Conservation (phyloP, 2,888 invertebrate genomes). For the Cephus nigrinus region DNA sequence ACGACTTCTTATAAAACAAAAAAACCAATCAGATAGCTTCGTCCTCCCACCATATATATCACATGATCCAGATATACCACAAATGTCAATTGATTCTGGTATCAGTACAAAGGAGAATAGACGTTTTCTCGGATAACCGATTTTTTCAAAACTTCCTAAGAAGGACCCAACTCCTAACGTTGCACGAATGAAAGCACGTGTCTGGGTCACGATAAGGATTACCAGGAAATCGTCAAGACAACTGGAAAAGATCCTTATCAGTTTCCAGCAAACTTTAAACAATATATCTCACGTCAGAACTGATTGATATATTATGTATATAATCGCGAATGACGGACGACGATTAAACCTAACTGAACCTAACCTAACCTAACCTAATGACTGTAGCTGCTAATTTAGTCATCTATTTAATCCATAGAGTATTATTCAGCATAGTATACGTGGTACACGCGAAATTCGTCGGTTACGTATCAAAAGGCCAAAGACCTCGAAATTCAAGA, state of each 20-base stretch:
- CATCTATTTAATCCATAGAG: neutral
- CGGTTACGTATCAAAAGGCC: neutral
- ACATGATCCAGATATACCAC: too few relatives aligned
- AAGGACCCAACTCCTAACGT: neutral
- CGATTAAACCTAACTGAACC: neutral
- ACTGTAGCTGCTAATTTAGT: neutral
- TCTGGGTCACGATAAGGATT: neutral
- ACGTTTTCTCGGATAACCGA: neutral
- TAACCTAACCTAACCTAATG: neutral
- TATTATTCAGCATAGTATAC: neutral
- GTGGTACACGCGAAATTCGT: neutral
- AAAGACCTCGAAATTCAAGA: neutral
- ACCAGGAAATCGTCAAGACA: neutral
- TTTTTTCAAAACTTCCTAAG: neutral
- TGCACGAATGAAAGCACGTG: neutral
- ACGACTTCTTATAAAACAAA: neutral
- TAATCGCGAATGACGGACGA: neutral
- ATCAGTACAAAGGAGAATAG: neutral
- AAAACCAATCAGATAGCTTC: too few relatives aligned
- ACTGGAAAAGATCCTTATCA: neutral
- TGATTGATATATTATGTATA: neutral
- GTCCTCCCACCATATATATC: too few relatives aligned
- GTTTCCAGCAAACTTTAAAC: neutral
- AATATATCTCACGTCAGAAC: neutral
- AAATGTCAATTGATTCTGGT: too few relatives aligned